phyloP scores from a whole-genome alignment of 2,113 vertebrate genomes.

The Bostrychus sinensis region DNA sequence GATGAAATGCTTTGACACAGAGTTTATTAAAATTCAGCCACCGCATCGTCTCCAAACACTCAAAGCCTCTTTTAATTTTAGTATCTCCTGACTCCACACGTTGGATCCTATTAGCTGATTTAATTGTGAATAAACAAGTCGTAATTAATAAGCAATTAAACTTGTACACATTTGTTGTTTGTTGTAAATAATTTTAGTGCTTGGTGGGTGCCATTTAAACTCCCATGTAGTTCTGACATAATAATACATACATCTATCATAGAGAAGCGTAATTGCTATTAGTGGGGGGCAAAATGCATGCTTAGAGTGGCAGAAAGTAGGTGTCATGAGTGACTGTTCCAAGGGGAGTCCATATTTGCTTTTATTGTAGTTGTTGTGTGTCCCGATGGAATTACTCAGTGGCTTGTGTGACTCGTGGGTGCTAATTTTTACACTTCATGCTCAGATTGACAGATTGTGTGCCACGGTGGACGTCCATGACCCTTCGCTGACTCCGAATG shows the following conservation, averaged over 20 bases:
- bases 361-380: constrained; percentile 9
- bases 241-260: constrained; percentile 34
- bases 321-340: neutral
- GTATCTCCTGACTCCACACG: neutral
- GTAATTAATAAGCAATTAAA: neutral
- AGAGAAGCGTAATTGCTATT: neutral
- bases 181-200: neutral
- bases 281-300: constrained; percentile 18
- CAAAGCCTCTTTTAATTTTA: neutral
- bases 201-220: neutral
- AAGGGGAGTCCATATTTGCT: constrained; percentile 7
- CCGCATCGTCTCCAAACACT: neutral
- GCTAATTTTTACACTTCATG: constrained; percentile 15
- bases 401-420: constrained; percentile 30
- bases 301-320: constrained; percentile 5
- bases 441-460: constrained; percentile 69
- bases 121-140: neutral
- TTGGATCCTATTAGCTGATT: neutral
- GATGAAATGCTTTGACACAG: too few relatives aligned
- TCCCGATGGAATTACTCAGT: constrained; percentile 25
- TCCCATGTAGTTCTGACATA: constrained; percentile 1
- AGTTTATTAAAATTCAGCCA: too few relatives aligned
- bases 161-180: neutral
- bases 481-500: constrained; percentile 62
- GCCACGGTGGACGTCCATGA: constrained; percentile 68